phyloP scores from a whole-genome alignment of 1,140 invertebrate genomes.

The Asobara japonica region DNA sequence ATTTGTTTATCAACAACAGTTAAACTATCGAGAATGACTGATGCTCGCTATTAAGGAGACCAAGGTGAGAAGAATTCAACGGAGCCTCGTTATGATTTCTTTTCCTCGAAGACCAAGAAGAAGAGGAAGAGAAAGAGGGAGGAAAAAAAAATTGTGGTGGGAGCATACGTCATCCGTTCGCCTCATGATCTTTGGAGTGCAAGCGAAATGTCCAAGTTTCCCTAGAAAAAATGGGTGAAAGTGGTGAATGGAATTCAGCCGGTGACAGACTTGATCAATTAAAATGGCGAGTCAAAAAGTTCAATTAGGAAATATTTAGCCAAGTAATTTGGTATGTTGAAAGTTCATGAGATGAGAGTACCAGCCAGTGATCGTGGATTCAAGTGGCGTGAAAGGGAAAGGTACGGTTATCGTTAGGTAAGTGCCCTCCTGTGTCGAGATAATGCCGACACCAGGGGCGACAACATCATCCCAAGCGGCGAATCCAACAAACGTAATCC shows the following conservation, averaged over 20 bases:
- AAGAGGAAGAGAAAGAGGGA: slow-evolving; percentile 8
- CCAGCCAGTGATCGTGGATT: background rate
- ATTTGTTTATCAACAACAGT: slow-evolving; percentile 58
- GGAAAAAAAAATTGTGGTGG: no score
- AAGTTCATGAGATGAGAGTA: background rate
- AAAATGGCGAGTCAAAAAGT: slow-evolving; percentile 24
- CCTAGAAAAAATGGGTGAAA: no score
- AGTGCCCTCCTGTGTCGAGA: slow-evolving; percentile 64
- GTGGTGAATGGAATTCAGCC: no score
- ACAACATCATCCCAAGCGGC: slow-evolving; percentile 62
- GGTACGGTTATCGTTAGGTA: slow-evolving; percentile 59
- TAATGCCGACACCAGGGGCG: slow-evolving; percentile 62
- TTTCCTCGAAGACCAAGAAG: background rate
- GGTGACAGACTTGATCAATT: background rate
- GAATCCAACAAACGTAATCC: slow-evolving; percentile 61
- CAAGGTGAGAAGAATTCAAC: slow-evolving; percentile 28
- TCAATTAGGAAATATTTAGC: background rate
- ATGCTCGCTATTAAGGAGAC: slow-evolving; percentile 58
- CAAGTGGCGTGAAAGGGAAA: slow-evolving; percentile 21
- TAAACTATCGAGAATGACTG: slow-evolving; percentile 53
- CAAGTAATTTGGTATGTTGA: background rate
- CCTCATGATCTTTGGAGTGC: no score
- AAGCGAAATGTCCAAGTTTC: no score
- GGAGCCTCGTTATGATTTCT: background rate
- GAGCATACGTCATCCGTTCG: background rate